Evolutionary conservation across 2,888 invertebrate genomes (phyloP), one percentile per base, ranked within the genome.

Genomic region (Trachelus tabidus): DNA sequence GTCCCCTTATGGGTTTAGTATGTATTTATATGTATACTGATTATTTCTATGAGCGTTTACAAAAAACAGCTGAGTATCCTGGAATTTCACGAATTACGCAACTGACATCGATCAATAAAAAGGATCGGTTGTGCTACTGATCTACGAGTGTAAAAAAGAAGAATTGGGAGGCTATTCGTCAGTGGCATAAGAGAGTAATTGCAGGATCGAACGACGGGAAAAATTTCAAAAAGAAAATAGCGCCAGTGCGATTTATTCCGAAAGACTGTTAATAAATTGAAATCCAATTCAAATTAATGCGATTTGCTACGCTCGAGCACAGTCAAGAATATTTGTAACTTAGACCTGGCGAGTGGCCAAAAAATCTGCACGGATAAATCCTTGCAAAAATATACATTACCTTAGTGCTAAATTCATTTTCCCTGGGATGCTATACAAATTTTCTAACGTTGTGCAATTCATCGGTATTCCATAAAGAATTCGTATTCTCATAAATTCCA

Each of bases 261-360:
- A 71, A 12, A 56, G 23, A 33, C 71, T 15, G 31, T 71, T 30
- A 71, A 34, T 71, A 71, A 71, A 71, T 71, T 33, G 71, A 33
- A 71, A 71, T 30, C 6, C 31, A 31, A 71, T 71, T 71, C 71
- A 71, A 71, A 71, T 71, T 31, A 11, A 71, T 71, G 71, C 71
- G 6, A 56, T 56, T 56, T 23, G 23, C 23, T 23, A 56, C 40
- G 40, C 40, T 56, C 40, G 40, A 9, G 71, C 71, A 31, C 12
- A 71, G 11, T n/a, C 31, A 34, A 31, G 31, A 34, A 71, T 31
- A n/a, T 31, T 3, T 71, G 12, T 31, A 31, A 34, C 11, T 31
- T 12, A 33, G 3, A 31, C 6, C 71, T 71, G 71, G 71, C 71
- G 71, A 15, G 71, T 31, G 31, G 31, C 71, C 71, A 71, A 71